Percentiles rank a stretch among this genome's conserved stretches.
phyloP scores from a whole-genome alignment of 2,113 vertebrate species.

The Oreochromis spilurus region DNA sequence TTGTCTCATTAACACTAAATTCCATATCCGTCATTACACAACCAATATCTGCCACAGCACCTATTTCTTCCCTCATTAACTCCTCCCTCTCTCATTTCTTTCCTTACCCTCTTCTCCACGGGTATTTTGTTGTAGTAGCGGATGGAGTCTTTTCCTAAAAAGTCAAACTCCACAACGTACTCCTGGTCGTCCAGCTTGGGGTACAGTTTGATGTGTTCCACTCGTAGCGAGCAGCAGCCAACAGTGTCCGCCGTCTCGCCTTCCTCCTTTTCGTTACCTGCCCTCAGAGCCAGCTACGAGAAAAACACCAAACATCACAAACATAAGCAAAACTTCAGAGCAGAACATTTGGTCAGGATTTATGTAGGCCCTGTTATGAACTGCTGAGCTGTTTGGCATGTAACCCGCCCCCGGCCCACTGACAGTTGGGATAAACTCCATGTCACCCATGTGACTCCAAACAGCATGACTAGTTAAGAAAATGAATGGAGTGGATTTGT shows the following conservation, averaged over 20 bases:
- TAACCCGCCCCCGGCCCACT: neutral
- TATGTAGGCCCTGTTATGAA: neutral
- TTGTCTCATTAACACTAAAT: constrained; percentile 8
- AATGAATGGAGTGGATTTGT: neutral
- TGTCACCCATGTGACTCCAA: neutral
- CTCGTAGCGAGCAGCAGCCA: constrained; percentile 91
- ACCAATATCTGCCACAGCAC: neutral
- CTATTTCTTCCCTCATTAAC: neutral
- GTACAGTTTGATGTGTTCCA: constrained; percentile 92
- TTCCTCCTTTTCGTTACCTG: constrained; percentile 96
- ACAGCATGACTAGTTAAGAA: neutral
- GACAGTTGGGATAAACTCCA: neutral
- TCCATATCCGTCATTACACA: neutral
- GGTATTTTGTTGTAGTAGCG: constrained; percentile 98
- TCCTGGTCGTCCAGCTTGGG: constrained; percentile 90
- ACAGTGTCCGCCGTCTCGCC: constrained; percentile 95
- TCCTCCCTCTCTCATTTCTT: neutral
- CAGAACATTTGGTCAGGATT: neutral
- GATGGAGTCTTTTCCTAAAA: constrained; percentile 95
- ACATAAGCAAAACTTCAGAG: neutral
- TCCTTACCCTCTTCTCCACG: constrained; percentile 92
- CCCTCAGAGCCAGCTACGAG: constrained; percentile 88
- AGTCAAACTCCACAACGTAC: constrained; percentile 95
- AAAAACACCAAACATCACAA: neutral
- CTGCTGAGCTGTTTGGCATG: neutral